Evolutionary conservation across 2,113 vertebrate genomes (phyloP), one percentile per base, ranked within the genome.

Genomic region (Eidolon helvum): DNA sequence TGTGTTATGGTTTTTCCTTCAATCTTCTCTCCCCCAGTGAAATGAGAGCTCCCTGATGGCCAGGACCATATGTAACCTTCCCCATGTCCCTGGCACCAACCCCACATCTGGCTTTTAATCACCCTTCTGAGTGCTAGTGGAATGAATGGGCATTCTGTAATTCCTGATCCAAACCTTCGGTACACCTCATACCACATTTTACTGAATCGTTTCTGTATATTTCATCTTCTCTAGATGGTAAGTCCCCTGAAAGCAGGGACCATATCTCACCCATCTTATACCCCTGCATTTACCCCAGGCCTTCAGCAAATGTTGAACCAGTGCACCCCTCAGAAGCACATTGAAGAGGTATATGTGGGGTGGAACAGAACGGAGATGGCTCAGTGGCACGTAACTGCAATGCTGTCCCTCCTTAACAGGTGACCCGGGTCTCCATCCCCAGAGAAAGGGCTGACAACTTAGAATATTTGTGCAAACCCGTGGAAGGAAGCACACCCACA

Each of bases 401-500:
- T 57, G 84, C 1, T 0, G 16, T 35, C 59, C 59, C 50, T 53
- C 65, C 57, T 80, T 61, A 40, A 50, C 84, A 84, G 85, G 88
- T 69, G 38, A 50, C 82, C 79, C 0, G 0, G 68, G 35, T 19
- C 40, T 35, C 38, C 48, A 1, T 43, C 65, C 68, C 90, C 48
- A 43, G 72, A 35, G 85, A 33, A 87, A 59, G 33, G 11, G 38
- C 86, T 90, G 89, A 77, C 84, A 74, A 38, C 3, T 15, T 15
- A n/a, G 45, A 84, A 90, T 84, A 93, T 87, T 91, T 96, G 79
- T 35, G 53, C 78, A 92, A n/a, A 89, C 30, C 40, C 50, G 28
- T 0, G 2, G 85, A 30, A 88, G 82, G 91, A 85, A 95, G 61
- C 71, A 35, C 38, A 43, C 4, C 3, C 48, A 3, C 10, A 57